A percentile compares a stretch with the other conserved stretches of the same genome.
These are phyloP conservation scores for Bimastos eiseni DNA, from an alignment of 2,888 invertebrate genomes.

Conservation along the genomic window DNA sequence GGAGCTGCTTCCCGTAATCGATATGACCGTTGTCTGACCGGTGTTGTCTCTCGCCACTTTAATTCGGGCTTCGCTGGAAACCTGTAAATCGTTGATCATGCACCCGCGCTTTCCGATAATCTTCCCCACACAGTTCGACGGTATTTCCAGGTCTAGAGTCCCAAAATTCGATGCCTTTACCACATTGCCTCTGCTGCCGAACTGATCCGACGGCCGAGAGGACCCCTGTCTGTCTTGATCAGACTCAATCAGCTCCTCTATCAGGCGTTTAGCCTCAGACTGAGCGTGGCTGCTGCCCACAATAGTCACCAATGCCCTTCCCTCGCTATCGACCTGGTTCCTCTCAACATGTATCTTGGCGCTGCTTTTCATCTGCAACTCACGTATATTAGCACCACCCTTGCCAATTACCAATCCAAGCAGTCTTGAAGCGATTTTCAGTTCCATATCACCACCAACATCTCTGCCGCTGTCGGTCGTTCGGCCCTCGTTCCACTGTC, in stretches of 20 bases:
- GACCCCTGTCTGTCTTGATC: background rate
- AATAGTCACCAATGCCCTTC: background rate
- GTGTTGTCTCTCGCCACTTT: background rate
- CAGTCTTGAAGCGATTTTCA: background rate
- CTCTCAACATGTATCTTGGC: slow-evolving; percentile 64
- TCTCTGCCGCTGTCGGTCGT: background rate
- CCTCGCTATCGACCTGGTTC: background rate
- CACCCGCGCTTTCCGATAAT: background rate
- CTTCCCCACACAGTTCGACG: background rate
- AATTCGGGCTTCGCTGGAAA: background rate
- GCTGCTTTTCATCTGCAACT: slow-evolving; percentile 52
- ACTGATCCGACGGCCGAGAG: background rate
- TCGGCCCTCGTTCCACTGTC: background rate
- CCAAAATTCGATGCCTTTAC: background rate
- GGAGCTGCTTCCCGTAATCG: background rate
- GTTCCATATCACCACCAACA: background rate
- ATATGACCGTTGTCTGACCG: background rate
- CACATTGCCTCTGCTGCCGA: background rate
- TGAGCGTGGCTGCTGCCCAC: background rate
- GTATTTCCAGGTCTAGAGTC: background rate
- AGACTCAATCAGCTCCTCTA: background rate
- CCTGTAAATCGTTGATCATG: background rate
- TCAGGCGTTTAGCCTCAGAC: background rate
- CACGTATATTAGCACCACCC: slow-evolving; percentile 56
- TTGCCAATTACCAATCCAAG: slow-evolving; percentile 47